Base-by-base conservation (phyloP, 2,888 invertebrate genomes). In the Thymelicus sylvestris region DNA sequence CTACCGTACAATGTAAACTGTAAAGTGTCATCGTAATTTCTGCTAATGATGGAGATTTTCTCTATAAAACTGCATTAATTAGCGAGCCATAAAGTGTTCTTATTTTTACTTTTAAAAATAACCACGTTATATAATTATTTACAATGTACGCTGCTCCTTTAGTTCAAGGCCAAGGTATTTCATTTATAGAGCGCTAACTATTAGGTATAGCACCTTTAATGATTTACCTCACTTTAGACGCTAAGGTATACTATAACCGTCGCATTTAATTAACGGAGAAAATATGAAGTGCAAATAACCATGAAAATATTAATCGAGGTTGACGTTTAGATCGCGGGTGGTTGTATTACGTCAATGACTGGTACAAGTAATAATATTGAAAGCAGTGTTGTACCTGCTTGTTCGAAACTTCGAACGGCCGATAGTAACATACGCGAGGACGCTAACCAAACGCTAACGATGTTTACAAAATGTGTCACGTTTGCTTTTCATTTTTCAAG, bases 391-490 rank as follows among this genome's bases (percentile, higher is more conserved):
- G 74, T 77, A 75, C 74, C 74, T 74, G 74, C 63, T 63, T 68
- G 72, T 71, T 74, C 75, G 74, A 73, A 68, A 72, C 63, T 48
- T 4, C 44, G 44, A 44, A 44, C 44, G 1, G 44, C 59, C 65
- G 67, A 73, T 72, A 74, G 73, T 47, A 72, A 66, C 66, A 73
- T 31, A 31, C 74, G 73, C 72, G 72, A 78, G 73, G 81, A 81
- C 80, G 84, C 80, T 84, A 86, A 86, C 81, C 76, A 84, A 83
- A 81, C 80, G 75, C 83, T 86, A 86, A 87, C 85, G 80, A 87
- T 90, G 89, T 90, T 90, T 90, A 89, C 88, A 80, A 84, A 82
- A 89, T 87, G 84, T 85, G 86, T 89, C 89, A 89, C 89, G 88
- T 87, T 83, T 83, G 81, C 78, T 80, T 79, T 72, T 81, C 79